phyloP scores from a whole-genome alignment of 2,888 invertebrate species.

The Helobdella robusta region DNA sequence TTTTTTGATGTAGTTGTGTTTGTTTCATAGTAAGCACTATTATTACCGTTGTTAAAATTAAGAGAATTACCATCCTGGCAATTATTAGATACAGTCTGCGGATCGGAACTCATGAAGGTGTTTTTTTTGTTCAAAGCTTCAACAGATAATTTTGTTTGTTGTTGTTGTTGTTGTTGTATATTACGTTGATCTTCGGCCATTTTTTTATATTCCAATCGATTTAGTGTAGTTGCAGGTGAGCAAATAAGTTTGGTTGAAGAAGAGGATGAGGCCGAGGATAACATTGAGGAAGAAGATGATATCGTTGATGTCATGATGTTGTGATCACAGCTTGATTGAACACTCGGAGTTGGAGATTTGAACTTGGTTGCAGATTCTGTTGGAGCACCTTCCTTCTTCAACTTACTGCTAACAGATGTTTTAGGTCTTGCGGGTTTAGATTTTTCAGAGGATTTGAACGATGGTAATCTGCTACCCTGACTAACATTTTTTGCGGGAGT shows the following conservation, averaged over 20 bases:
- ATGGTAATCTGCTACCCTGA: not conserved
- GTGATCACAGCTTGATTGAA: no score
- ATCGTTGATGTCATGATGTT: not conserved
- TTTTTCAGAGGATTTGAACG: slow-evolving; percentile 4
- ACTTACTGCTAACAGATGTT: slow-evolving; percentile 7
- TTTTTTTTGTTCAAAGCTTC: slow-evolving; percentile 11
- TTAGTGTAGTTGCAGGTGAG: no score
- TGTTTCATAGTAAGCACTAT: not conserved
- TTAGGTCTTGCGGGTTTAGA: slow-evolving; percentile 16
- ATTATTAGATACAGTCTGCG: no score
- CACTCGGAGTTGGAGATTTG: no score
- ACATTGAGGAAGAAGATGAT: not conserved
- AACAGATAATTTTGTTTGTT: slow-evolving; percentile 1
- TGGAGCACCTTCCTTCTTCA: no score
- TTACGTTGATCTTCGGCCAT: no score
- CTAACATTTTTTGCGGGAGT: not conserved
- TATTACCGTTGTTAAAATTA: not conserved
- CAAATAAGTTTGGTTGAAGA: not conserved
- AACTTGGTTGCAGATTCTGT: no score
- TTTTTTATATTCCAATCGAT: no score
- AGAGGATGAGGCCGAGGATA: not conserved
- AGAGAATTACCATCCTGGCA: no score
- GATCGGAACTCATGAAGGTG: not conserved
- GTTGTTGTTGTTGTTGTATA: no score
- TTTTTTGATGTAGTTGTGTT: no score